phyloP scores from a whole-genome alignment of 2,113 vertebrate genomes.

The Trematomus loennbergii region DNA sequence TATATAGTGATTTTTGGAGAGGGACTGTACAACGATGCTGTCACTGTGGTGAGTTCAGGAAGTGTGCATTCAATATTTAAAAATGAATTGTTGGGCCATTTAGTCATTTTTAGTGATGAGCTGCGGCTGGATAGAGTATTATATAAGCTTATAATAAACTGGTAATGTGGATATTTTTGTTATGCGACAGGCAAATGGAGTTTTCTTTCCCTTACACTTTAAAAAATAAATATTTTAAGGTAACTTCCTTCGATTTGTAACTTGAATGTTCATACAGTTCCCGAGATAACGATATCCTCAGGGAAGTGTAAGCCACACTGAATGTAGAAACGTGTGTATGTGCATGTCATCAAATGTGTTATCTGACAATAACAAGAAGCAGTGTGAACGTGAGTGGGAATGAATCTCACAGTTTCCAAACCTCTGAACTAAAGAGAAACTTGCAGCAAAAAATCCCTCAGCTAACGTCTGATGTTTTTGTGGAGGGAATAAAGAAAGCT shows the following conservation, averaged over 20 bases:
- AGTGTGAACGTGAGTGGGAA: too few relatives aligned
- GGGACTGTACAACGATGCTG: conserved; percentile 93
- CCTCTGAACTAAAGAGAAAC: neutral
- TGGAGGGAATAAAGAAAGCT: neutral
- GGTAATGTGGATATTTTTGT: neutral
- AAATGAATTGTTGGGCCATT: neutral
- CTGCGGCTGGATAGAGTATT: neutral
- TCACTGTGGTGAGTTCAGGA: conserved; percentile 91
- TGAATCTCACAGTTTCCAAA: neutral
- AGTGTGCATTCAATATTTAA: too few relatives aligned
- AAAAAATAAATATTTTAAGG: too few relatives aligned
- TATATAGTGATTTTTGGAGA: conserved; percentile 96
- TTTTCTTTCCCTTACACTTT: too few relatives aligned
- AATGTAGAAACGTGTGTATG: too few relatives aligned
- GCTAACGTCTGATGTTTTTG: neutral
- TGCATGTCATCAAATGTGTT: too few relatives aligned
- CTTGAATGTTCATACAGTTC: neutral
- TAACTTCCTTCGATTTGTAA: too few relatives aligned
- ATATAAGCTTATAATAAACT: neutral
- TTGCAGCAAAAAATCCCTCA: neutral
- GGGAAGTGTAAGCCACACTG: too few relatives aligned
- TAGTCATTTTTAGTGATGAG: neutral
- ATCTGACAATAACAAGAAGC: too few relatives aligned
- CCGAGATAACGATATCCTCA: neutral
- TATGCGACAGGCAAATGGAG: neutral